Conservation (phyloP, 2,888 invertebrate species). For the Agrochola macilenta region DNA sequence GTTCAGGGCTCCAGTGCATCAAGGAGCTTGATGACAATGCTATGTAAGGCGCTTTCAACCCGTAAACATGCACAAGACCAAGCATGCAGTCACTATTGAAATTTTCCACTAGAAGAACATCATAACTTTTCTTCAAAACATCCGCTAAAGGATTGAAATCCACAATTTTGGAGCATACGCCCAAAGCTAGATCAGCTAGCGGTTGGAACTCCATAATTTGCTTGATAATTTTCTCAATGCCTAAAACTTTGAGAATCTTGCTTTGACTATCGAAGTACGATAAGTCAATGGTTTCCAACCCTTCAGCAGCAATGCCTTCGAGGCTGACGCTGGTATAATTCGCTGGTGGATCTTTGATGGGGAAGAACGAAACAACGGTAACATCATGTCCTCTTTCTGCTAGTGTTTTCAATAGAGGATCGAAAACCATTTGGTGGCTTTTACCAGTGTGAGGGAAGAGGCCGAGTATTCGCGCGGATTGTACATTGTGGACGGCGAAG, state of each 20-base stretch:
- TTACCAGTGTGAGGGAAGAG: slow-evolving; percentile 91
- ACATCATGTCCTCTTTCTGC: slow-evolving; percentile 91
- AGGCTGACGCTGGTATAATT: slow-evolving; percentile 86
- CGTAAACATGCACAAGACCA: slow-evolving; percentile 90
- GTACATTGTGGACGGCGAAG: slow-evolving; percentile 72
- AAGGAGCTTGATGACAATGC: slow-evolving; percentile 89
- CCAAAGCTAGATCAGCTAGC: slow-evolving; percentile 78
- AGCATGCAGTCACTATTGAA: slow-evolving; percentile 92
- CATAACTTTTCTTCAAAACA: slow-evolving; percentile 88
- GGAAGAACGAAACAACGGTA: slow-evolving; percentile 91
- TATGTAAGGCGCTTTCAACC: slow-evolving; percentile 89
- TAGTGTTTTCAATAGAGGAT: slow-evolving; percentile 88
- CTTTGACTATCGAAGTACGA: slow-evolving; percentile 73
- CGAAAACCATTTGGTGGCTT: slow-evolving; percentile 92
- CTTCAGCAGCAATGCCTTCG: slow-evolving; percentile 80
- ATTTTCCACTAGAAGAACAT: slow-evolving; percentile 91
- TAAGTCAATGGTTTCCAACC: slow-evolving; percentile 81
- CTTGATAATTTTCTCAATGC: slow-evolving; percentile 74
- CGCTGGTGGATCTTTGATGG: slow-evolving; percentile 84
- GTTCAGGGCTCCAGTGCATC: slow-evolving; percentile 90
- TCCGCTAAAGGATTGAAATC: slow-evolving; percentile 81
- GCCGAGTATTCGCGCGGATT: slow-evolving; percentile 89
- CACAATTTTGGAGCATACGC: slow-evolving; percentile 82
- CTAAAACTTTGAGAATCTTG: slow-evolving; percentile 70
- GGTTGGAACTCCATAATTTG: slow-evolving; percentile 77